Evolutionary conservation across 2,888 invertebrate species (phyloP), one percentile per base, ranked within the genome.

Genomic region (Leptopilina syphax): DNA sequence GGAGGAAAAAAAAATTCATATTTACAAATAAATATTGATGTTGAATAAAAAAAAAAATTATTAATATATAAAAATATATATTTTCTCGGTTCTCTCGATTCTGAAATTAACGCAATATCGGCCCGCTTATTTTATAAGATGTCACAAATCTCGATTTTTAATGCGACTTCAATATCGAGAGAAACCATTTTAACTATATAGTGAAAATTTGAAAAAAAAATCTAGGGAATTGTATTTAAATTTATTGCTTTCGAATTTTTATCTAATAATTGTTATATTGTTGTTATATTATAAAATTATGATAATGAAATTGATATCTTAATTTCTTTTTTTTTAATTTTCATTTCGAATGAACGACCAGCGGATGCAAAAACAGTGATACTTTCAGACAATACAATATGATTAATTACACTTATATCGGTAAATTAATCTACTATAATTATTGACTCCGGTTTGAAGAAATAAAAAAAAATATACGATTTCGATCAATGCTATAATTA

Each of bases 301-400:
- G 8, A 44, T 44, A 44, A 8, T 44, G 8, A 8, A 44, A 8
- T 44, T 44, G 44, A 34, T 34, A 3, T 27, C 27, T 27, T 44
- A 44, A 68, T 68, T 50, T 8, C n/a, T 1, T 60, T 60, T 60
- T 60, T 34, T 34, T 4, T 34, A 34, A 34, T 34, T 34, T 60
- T 60, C n/a, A 57, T 70, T 77, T 44, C 65, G 79, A 81, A 77
- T 73, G 81, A 83, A 85, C 85, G 90, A 89, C 88, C 89, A 88
- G 86, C 86, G 90, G 90, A 91, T 91, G 90, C 89, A 82, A 86
- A 44, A 85, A 84, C 89, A 90, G 91, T 91, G 91, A 90, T 90
- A 90, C 86, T 90, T 91, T 91, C 90, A 91, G 91, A 91, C 91
- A 91, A 91, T 91, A 91, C 91, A 91, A 90, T 90, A 91, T 88